A percentile compares a stretch with the other conserved stretches of the same genome.
Evolutionary conservation across 2,113 vertebrate species (phyloP).

Genomic region (Oenanthe melanoleuca): DNA sequence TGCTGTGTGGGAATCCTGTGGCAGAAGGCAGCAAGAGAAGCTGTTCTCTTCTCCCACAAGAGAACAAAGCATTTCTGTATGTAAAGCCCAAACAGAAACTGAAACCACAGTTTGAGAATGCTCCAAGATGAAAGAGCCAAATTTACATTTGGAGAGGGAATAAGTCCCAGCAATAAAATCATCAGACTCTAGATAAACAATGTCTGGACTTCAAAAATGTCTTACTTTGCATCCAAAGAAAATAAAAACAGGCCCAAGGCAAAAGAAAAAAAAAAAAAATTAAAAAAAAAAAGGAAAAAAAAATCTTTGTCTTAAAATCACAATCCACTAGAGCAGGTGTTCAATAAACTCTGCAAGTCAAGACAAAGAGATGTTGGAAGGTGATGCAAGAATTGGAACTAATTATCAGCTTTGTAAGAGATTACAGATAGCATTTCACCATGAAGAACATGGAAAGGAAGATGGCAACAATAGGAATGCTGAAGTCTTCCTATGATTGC

Average conservation of each 20-base stretch:
- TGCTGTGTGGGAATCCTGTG: neutral
- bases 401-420: neutral
- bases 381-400: neutral
- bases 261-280: neutral
- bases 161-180: neutral
- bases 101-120: neutral
- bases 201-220: neutral
- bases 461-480: neutral
- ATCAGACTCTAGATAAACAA: neutral
- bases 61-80: neutral
- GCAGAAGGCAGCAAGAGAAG: neutral
- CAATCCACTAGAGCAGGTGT: neutral
- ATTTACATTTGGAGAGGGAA: neutral
- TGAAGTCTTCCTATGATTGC: neutral
- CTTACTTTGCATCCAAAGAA: neutral
- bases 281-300: neutral
- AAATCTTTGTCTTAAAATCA: neutral
- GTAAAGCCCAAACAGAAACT: neutral
- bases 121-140: neutral
- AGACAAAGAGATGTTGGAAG: neutral
- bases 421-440: neutral
- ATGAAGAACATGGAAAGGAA: neutral
- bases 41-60: neutral
- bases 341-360: neutral
- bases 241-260: neutral